Evolutionary conservation across 2,113 vertebrate species (phyloP), one percentile per base, ranked within the genome.

Genomic region (Vidua chalybeata): DNA sequence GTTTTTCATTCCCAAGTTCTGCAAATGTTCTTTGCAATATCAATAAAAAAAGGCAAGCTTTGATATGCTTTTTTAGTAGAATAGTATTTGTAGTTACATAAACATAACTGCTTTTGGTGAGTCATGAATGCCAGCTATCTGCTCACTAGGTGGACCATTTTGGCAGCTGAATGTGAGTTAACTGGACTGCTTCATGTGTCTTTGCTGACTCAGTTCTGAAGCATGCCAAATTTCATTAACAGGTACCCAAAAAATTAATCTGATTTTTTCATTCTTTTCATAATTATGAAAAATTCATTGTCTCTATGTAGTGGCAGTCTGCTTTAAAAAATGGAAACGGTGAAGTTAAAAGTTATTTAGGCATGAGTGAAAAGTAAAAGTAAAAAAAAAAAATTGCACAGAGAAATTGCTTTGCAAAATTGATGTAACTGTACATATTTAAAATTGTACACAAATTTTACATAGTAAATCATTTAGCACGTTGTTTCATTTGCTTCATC

Each of bases 401-500:
- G 39, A 68, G 80, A 73, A 90, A 87, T 90, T 85, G 68, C 55
- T 91, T 66, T 96, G 81, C 80, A 90, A 95, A 97, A 79, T 87
- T 74, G 93, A 94, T 92, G 84, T 19, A 83, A 77, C 45, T 33
- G 33, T 77, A 71, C 89, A 84, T 68, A 43, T 92, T 91, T 94
- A 92, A 93, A 96, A 90, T 89, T 66, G 87, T 90, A 90, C 85
- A 69, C 80, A 94, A 94, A 28, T 90, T 94, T 91, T 61, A 77
- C 7, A 5, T 78, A 71, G 69, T 93, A 94, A 96, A 89, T 86
- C 75, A 94, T 96, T 97, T 73, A 92, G 68, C 27, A 86, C 48
- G n/a, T 69, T 88, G 75, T 91, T 97, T 91, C 13, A 43, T 78
- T 95, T 94, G 87, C 79, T 69, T 63, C 89, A 95, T 92, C 76